phyloP scores from a whole-genome alignment of 2,113 vertebrate genomes.

The Equus przewalskii region DNA sequence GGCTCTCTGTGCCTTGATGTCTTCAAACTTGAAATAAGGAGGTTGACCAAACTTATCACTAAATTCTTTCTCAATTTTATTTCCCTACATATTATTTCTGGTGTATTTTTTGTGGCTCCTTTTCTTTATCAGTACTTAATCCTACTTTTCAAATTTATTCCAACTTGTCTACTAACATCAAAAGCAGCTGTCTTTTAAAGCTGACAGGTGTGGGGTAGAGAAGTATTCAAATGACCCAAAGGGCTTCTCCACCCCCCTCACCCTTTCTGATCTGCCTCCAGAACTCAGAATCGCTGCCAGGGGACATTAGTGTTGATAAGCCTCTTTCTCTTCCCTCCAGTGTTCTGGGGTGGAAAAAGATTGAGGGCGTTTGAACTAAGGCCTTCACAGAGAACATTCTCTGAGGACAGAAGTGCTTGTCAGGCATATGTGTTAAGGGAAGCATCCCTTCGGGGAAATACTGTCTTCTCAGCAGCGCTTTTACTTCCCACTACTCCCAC shows the following conservation, averaged over 20 bases:
- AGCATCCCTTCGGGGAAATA: not conserved
- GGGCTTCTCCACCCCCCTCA: not conserved
- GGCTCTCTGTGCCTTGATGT: not conserved
- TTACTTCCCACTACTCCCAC: not conserved
- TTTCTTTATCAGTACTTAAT: conserved; percentile 9
- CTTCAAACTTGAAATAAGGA: not conserved
- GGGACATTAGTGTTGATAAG: not conserved
- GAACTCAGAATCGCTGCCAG: not conserved
- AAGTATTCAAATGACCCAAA: not conserved
- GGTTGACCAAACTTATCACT: not conserved
- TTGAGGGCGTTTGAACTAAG: not conserved
- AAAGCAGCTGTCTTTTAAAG: conserved; percentile 41
- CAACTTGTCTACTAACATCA: conserved; percentile 5
- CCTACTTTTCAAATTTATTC: conserved; percentile 24
- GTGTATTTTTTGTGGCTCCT: not conserved
- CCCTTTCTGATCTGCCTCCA: not conserved
- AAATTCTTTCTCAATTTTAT: not conserved
- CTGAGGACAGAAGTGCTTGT: not conserved
- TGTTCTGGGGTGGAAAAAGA: not conserved
- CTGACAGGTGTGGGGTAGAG: not conserved
- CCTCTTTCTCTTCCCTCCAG: not conserved
- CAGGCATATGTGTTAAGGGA: not conserved
- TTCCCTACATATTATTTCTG: not conserved
- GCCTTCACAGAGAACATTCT: not conserved
- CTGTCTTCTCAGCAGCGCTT: not conserved